phyloP scores from a whole-genome alignment of 1,140 invertebrate genomes.

The Bactericera cockerelli region DNA sequence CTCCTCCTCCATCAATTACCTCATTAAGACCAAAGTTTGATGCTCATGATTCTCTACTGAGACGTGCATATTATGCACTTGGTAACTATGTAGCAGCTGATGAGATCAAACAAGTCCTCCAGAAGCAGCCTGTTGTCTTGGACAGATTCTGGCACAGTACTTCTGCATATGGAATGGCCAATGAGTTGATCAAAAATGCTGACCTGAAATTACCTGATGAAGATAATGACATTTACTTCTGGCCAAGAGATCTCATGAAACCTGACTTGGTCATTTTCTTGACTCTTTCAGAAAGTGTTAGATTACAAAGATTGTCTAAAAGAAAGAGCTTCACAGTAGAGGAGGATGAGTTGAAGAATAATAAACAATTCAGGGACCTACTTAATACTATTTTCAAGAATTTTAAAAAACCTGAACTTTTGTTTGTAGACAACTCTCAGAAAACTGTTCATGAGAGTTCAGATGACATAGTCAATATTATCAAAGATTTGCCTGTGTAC shows the following conservation, averaged over 20 bases:
- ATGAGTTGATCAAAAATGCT: slow-evolving; percentile 20
- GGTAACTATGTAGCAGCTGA: slow-evolving; percentile 28
- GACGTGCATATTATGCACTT: slow-evolving; percentile 26
- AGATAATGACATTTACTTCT: slow-evolving; percentile 23
- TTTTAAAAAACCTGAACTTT: background rate
- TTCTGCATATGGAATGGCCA: slow-evolving; percentile 27
- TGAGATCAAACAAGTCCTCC: slow-evolving; percentile 20
- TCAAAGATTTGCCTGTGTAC: background rate
- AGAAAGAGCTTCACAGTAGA: slow-evolving; percentile 17
- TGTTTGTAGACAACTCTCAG: background rate
- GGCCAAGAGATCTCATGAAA: slow-evolving; percentile 29
- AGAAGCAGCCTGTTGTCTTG: slow-evolving; percentile 25
- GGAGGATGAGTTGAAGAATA: slow-evolving; percentile 18
- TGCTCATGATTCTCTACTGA: slow-evolving; percentile 17
- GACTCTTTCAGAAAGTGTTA: slow-evolving; percentile 23
- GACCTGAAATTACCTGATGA: slow-evolving; percentile 19
- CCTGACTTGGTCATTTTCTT: slow-evolving; percentile 26
- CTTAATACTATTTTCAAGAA: background rate
- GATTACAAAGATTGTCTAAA: slow-evolving; percentile 20
- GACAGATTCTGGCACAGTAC: slow-evolving; percentile 31
- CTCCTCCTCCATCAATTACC: slow-evolving; percentile 18
- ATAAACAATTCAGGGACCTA: background rate
- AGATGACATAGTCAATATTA: background rate
- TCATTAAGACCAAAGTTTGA: slow-evolving; percentile 20
- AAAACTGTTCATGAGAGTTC: background rate